These are phyloP conservation scores for Arnoldichthys spilopterus DNA, from an alignment of 2,797 vertebrate species.

Conservation along the genomic window DNA sequence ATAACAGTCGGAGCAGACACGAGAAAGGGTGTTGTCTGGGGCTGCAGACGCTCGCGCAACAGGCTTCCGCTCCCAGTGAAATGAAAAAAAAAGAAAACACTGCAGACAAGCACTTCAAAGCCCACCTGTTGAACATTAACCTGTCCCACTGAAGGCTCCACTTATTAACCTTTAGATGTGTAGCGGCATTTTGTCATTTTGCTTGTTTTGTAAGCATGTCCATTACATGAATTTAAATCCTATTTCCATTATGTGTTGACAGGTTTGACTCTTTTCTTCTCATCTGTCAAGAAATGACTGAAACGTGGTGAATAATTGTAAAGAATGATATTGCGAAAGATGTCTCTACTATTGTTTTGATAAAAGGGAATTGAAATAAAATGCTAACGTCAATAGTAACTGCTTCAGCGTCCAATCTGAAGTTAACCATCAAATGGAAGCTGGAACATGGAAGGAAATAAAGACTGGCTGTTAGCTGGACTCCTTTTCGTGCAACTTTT, in stretches of 20 bases:
- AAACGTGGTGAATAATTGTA: too few species aligned
- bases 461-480: conserved; percentile 59
- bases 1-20: conserved; percentile 54
- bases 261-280: neutral
- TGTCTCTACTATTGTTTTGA: neutral
- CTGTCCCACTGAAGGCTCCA: neutral
- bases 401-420: conserved; percentile 52
- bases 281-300: neutral
- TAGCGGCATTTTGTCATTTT: too few species aligned
- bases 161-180: neutral
- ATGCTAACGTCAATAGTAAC: neutral
- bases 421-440: conserved; percentile 56
- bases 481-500: conserved; percentile 48
- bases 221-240: neutral
- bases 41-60: conserved; percentile 32
- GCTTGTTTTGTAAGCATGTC: neutral
- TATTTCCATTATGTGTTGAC: neutral
- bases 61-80: conserved; percentile 5
- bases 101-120: conserved; percentile 15
- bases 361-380: neutral
- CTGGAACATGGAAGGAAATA: conserved; percentile 58
- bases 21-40: conserved; percentile 44
- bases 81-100: neutral
- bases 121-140: conserved; percentile 38
- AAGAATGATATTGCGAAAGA: too few species aligned